These are phyloP conservation scores for Anoura caudifer DNA, from an alignment of 2,113 vertebrate species.

Conservation along the genomic window DNA sequence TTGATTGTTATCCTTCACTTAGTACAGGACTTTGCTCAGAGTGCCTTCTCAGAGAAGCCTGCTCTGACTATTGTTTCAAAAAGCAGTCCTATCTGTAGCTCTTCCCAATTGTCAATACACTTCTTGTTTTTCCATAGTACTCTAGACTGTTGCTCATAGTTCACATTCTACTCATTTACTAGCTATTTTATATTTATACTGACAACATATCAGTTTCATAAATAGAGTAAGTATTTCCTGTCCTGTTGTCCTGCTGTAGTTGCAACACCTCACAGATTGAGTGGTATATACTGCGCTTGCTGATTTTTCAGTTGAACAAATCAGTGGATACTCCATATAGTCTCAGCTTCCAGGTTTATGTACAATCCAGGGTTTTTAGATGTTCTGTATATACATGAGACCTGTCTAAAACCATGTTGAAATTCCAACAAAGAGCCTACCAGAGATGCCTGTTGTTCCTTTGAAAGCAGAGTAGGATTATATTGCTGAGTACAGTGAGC, in stretches of 20 bases:
- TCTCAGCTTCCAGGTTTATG: neutral
- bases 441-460: neutral
- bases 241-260: neutral
- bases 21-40: neutral
- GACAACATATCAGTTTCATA: neutral
- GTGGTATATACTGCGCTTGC: neutral
- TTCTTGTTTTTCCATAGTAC: neutral
- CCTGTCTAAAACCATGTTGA: neutral
- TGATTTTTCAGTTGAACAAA: neutral
- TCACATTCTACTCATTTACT: neutral
- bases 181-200: neutral
- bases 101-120: neutral
- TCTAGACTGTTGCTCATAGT: neutral
- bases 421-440: neutral
- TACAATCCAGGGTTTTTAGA: neutral
- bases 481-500: neutral
- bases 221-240: neutral
- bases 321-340: neutral
- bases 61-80: neutral
- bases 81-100: neutral
- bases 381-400: neutral
- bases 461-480: neutral
- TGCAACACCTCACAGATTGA: neutral
- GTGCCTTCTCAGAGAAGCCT: neutral
- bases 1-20: neutral